A percentile compares a stretch with the other conserved stretches of the same genome.
Conservation (phyloP, 2,888 invertebrate genomes). For the Gari tellinella region DNA sequence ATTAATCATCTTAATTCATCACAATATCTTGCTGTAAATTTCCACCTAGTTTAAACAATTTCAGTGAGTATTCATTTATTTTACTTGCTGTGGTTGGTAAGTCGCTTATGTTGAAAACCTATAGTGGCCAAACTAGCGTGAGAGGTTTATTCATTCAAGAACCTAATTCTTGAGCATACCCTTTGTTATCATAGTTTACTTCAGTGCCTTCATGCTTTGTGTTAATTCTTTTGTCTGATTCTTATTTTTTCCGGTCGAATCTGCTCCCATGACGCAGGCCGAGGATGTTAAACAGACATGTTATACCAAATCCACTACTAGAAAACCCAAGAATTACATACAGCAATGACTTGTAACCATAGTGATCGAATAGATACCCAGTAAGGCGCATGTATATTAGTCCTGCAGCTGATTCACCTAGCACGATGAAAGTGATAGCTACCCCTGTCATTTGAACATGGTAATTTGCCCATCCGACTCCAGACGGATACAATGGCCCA, state of each 20-base stretch:
- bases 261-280: constrained; percentile 47
- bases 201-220: no score
- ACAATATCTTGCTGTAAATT: no score
- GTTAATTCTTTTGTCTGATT: no score
- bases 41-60: no score
- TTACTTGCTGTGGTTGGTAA: no score
- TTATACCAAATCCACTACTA: constrained; percentile 34
- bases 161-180: no score
- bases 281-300: constrained; percentile 51
- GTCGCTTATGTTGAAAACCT: no score
- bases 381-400: constrained; percentile 65
- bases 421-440: constrained; percentile 62
- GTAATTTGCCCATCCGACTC: constrained; percentile 71
- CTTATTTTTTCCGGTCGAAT: constrained; percentile 1
- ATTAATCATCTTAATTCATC: no score
- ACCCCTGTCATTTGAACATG: constrained; percentile 68
- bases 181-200: no score
- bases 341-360: constrained; percentile 60
- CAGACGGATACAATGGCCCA: constrained; percentile 68
- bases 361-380: constrained; percentile 66
- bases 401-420: constrained; percentile 67
- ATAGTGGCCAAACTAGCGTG: no score
- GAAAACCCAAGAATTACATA: constrained; percentile 64
- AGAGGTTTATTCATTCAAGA: no score
- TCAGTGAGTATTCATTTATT: no score